Evolutionary conservation across 2,113 vertebrate genomes (phyloP).

Genomic region (Istiophorus platypterus): DNA sequence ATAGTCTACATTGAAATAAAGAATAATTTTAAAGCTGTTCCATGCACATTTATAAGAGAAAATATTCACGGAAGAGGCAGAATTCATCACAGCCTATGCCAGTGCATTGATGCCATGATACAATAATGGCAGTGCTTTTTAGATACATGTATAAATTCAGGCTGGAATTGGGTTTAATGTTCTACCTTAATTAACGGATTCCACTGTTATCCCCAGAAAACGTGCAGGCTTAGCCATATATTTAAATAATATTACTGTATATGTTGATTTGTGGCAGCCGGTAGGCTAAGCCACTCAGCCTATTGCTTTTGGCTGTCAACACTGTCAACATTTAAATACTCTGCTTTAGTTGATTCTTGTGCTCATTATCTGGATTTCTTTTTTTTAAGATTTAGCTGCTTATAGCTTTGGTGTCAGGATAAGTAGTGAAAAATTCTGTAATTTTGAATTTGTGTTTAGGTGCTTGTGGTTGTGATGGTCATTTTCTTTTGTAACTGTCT

Average conservation of each 20-base stretch:
- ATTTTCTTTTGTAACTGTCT: background rate
- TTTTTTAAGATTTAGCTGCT: slow-evolving; percentile 14
- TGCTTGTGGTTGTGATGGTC: background rate
- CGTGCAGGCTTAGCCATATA: background rate
- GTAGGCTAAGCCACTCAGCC: background rate
- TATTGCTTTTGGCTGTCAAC: background rate
- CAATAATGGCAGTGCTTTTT: background rate
- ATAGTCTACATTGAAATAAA: slow-evolving; percentile 5
- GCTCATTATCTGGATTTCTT: slow-evolving; percentile 6
- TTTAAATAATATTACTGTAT: background rate
- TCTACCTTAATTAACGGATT: background rate
- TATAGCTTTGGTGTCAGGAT: slow-evolving; percentile 6
- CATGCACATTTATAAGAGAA: background rate
- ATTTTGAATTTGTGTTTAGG: background rate
- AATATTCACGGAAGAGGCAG: background rate
- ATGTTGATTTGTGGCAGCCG: slow-evolving; percentile 15
- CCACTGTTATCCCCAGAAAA: background rate
- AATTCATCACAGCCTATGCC: background rate
- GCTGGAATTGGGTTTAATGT: background rate
- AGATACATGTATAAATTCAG: background rate
- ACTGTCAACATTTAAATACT: slow-evolving; percentile 22
- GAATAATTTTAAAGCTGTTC: slow-evolving; percentile 23
- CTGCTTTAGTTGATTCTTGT: slow-evolving; percentile 18
- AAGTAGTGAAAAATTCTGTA: background rate
- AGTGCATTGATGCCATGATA: background rate